Conservation (phyloP, 2,797 vertebrate genomes). For the Hemibagrus guttatus region DNA sequence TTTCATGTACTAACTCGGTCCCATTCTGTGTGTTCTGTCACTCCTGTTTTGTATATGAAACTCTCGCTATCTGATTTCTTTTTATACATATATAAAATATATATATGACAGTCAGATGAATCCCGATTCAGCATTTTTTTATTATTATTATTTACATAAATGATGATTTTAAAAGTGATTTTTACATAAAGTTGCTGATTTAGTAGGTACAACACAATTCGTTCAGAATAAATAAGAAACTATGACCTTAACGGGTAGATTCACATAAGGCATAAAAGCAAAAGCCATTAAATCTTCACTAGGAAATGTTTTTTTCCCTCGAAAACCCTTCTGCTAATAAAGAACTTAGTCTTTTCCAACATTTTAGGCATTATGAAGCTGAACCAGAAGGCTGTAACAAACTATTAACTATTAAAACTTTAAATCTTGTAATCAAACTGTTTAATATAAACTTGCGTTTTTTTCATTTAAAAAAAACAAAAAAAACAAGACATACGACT, state of each 20-base stretch:
- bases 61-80: constrained; percentile 75
- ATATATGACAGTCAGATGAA: constrained; percentile 43
- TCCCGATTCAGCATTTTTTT: background rate
- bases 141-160: background rate
- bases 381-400: background rate
- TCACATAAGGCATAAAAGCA: background rate
- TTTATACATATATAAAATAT: constrained; percentile 70
- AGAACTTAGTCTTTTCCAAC: background rate
- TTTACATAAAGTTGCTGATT: background rate
- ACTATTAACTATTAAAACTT: background rate
- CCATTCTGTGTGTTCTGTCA: constrained; percentile 73
- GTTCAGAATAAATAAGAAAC: too few species aligned
- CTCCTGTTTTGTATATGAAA: constrained; percentile 77
- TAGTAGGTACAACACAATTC: background rate
- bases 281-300: background rate
- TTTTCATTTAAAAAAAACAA: background rate
- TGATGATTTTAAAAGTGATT: background rate
- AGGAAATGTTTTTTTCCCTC: too few species aligned
- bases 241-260: background rate
- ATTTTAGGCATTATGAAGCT: background rate
- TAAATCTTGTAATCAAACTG: background rate
- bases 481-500: background rate
- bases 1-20: constrained; percentile 78
- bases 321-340: background rate
- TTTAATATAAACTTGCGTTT: background rate